Conservation (phyloP, 2,113 vertebrate genomes). For the Phoxinus phoxinus region DNA sequence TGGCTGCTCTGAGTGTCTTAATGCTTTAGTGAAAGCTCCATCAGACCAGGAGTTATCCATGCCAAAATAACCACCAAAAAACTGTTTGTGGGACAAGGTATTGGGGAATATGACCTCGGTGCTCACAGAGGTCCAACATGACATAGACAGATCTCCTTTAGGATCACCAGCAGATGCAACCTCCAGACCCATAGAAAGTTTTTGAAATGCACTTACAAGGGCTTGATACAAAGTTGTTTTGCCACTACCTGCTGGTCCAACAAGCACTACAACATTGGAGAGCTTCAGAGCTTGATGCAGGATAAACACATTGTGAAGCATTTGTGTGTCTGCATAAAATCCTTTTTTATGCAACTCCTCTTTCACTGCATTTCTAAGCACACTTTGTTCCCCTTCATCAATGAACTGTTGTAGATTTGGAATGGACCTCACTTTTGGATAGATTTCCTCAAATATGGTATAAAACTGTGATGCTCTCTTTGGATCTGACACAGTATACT, state of each 20-base stretch:
- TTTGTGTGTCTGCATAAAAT: conserved; percentile 64
- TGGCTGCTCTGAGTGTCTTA: conserved; percentile 59
- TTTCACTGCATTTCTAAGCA: conserved; percentile 66
- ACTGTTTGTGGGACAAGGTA: conserved; percentile 75
- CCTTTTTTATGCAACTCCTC: conserved; percentile 70
- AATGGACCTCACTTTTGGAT: conserved; percentile 68
- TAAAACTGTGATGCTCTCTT: conserved; percentile 64
- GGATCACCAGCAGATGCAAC: not conserved
- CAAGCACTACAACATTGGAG: conserved; percentile 74
- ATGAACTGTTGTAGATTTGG: conserved; percentile 53
- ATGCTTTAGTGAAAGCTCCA: conserved; percentile 70
- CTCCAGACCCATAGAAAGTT: conserved; percentile 62
- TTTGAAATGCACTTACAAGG: conserved; percentile 76
- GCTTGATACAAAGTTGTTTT: conserved; percentile 80
- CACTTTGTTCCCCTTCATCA: conserved; percentile 55
- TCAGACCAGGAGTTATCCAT: conserved; percentile 72
- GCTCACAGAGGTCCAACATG: conserved; percentile 68
- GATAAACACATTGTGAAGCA: conserved; percentile 66
- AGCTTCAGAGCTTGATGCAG: conserved; percentile 76
- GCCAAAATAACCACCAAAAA: conserved; percentile 74
- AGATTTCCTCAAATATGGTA: conserved; percentile 74
- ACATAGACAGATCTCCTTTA: conserved; percentile 12
- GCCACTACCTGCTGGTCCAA: conserved; percentile 83
- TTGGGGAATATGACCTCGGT: conserved; percentile 80
- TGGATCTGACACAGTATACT: conserved; percentile 54